These are phyloP conservation scores for Meriones psammophilus DNA, from an alignment of 2,797 vertebrate species.

Conservation along the genomic window DNA sequence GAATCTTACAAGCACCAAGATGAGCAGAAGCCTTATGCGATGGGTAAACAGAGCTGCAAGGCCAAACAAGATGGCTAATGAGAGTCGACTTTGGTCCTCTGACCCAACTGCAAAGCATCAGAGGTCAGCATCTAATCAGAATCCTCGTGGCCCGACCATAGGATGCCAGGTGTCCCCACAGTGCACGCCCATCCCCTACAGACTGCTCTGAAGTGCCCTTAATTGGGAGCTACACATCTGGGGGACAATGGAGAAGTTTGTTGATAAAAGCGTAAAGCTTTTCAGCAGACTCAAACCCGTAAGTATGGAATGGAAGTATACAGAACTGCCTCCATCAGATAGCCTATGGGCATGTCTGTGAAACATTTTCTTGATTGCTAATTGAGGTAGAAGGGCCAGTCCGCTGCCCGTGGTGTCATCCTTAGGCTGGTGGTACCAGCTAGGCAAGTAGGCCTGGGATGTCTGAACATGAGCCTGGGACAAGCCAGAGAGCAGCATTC, in stretches of 20 bases:
- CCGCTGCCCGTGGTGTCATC: background rate
- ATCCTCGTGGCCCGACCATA: background rate
- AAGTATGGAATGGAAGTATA: background rate
- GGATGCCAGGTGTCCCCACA: background rate
- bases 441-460: background rate
- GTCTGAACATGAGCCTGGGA: background rate
- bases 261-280: background rate
- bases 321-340: background rate
- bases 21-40: background rate
- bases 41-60: background rate
- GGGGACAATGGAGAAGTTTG: background rate
- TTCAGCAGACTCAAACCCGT: background rate
- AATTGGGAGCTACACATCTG: background rate
- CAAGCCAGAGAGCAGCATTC: background rate
- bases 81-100: background rate
- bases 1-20: background rate
- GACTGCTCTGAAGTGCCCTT: background rate
- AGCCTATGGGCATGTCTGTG: background rate
- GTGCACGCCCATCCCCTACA: background rate
- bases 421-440: background rate
- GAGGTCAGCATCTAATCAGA: background rate
- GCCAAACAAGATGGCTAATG: background rate
- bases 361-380: background rate
- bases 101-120: background rate
- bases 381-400: background rate